Conservation (phyloP, 2,113 vertebrate genomes). For the Sardina pilchardus region DNA sequence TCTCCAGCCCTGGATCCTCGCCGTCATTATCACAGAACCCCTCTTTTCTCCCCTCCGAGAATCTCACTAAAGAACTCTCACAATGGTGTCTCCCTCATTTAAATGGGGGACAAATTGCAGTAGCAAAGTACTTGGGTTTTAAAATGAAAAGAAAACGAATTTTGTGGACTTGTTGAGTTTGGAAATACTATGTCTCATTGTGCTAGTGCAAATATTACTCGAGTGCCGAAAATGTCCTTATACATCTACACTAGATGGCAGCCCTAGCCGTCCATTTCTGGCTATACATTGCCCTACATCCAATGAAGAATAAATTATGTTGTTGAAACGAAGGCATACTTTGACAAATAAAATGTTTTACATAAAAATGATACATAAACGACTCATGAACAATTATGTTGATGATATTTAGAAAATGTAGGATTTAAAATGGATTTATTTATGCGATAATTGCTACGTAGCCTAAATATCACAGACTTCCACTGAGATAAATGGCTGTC, state of each 20-base stretch:
- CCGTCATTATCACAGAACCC: neutral
- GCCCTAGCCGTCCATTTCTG: slow-evolving; percentile 69
- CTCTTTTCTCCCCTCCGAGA: neutral
- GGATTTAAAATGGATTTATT: too few species aligned
- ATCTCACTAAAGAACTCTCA: neutral
- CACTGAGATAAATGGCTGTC: neutral
- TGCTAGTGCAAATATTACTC: neutral
- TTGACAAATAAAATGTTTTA: neutral
- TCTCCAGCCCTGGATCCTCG: neutral
- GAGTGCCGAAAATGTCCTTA: slow-evolving; percentile 32
- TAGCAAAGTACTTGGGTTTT: neutral
- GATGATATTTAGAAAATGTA: neutral
- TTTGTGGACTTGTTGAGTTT: neutral
- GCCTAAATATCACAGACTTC: too few species aligned
- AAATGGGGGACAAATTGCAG: neutral
- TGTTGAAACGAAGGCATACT: neutral
- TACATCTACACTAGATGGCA: slow-evolving; percentile 82
- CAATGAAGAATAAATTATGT: neutral
- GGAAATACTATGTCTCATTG: neutral
- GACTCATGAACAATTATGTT: neutral
- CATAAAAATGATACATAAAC: neutral
- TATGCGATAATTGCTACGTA: too few species aligned
- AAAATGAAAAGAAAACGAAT: neutral
- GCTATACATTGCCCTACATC: neutral
- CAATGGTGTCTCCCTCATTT: neutral